phyloP scores from a whole-genome alignment of 23 tunicate genomes.

The Clavelina lepadiformis region DNA sequence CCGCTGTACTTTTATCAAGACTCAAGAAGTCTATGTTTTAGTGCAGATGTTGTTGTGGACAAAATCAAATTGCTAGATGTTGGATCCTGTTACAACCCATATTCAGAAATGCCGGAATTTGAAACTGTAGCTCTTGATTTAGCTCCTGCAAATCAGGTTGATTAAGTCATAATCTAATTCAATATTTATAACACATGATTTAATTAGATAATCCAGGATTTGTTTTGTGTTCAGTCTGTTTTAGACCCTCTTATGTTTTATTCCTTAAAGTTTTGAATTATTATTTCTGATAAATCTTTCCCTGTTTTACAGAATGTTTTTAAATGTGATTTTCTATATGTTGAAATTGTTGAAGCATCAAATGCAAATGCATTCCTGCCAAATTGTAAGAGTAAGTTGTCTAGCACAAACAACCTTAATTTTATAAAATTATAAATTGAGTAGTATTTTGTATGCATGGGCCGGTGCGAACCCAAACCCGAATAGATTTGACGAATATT shows the following conservation, averaged over 20 bases:
- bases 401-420: too few relatives aligned
- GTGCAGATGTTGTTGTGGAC: not conserved
- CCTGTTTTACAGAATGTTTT: constrained; percentile 31
- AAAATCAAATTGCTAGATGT: constrained; percentile 63
- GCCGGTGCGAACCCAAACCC: too few relatives aligned
- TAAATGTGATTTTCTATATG: constrained; percentile 60
- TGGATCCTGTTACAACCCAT: constrained; percentile 82
- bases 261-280: too few relatives aligned
- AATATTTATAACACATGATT: too few relatives aligned
- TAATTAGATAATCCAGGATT: not conserved
- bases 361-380: too few relatives aligned
- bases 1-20: not conserved
- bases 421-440: too few relatives aligned
- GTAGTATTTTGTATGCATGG: too few relatives aligned
- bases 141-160: constrained; percentile 54
- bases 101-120: constrained; percentile 30
- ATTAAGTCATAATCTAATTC: not conserved
- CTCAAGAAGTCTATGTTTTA: not conserved
- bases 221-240: too few relatives aligned
- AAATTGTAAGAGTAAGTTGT: too few relatives aligned
- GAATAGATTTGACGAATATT: too few relatives aligned
- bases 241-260: too few relatives aligned
- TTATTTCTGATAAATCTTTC: too few relatives aligned
- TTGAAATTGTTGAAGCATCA: constrained; percentile 24
- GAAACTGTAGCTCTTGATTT: constrained; percentile 55